A percentile compares a stretch with the other conserved stretches of the same genome.
Conservation (phyloP, 1,140 invertebrate species). For the Eubasilissa regina region DNA sequence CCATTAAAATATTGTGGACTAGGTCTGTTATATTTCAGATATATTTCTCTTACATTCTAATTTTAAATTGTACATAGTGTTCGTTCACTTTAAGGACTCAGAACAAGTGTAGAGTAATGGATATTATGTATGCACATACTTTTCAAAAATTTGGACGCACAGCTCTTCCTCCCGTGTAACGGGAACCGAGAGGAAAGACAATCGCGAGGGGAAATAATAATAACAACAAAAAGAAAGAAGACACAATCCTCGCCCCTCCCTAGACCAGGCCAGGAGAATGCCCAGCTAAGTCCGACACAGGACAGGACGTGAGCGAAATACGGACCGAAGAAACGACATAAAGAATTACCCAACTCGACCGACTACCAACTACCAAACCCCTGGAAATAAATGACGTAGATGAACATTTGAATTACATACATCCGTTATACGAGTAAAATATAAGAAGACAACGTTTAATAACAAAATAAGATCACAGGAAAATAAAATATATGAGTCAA, state of each 20-base stretch:
- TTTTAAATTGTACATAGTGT: no score
- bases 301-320: constrained; percentile 49
- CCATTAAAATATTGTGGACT: no score
- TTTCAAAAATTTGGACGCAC: neutral
- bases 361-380: neutral
- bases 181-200: constrained; percentile 1
- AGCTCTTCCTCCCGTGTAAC: neutral
- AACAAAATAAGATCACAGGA: no score
- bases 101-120: no score
- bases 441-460: neutral
- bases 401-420: neutral
- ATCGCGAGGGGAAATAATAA: constrained; percentile 13
- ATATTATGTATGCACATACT: no score
- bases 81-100: no score
- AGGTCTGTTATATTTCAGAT: no score
- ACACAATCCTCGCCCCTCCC: neutral
- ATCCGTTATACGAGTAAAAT: neutral
- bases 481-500: neutral
- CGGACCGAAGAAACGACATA: constrained; percentile 30
- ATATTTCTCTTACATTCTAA: no score
- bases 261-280: constrained; percentile 29
- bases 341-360: constrained; percentile 26
- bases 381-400: neutral
- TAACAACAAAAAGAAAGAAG: constrained; percentile 1
- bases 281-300: constrained; percentile 50